These are phyloP conservation scores for Tokudaia muenninki DNA, from an alignment of 2,797 vertebrate species.

Conservation along the genomic window DNA sequence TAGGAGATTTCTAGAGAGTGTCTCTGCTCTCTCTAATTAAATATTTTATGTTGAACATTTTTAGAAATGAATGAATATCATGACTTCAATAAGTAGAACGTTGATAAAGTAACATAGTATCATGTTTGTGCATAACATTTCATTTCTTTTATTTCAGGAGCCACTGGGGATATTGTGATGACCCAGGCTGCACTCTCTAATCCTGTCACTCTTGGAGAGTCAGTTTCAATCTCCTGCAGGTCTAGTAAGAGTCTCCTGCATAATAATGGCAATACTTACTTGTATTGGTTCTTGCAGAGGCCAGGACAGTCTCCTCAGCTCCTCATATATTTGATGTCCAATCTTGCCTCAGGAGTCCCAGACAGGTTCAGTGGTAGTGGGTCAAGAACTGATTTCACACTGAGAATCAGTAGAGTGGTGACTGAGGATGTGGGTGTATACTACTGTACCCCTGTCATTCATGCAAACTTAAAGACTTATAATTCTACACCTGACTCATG, in stretches of 20 bases:
- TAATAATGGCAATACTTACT: fast-evolving
- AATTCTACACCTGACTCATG: too few species aligned
- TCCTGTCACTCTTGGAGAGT: fast-evolving
- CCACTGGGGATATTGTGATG: background rate
- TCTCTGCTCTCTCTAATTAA: background rate
- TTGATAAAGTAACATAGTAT: background rate
- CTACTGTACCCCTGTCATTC: background rate
- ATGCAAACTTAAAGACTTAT: too few species aligned
- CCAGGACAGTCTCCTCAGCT: background rate
- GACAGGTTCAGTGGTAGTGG: background rate
- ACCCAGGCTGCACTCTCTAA: background rate
- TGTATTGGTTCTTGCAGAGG: background rate
- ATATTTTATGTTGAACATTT: background rate
- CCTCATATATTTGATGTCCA: fast-evolving
- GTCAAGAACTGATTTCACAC: background rate
- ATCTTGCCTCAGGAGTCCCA: fast-evolving
- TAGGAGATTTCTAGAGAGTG: background rate
- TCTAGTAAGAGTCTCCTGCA: background rate
- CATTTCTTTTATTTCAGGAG: background rate
- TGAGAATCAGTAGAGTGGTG: background rate
- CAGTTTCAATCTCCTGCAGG: background rate
- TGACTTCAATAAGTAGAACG: background rate
- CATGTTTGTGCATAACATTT: background rate
- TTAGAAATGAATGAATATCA: background rate
- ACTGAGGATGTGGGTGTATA: background rate